These are phyloP conservation scores for Rhinogobius similis DNA, from an alignment of 2,113 vertebrate species.

Conservation along the genomic window DNA sequence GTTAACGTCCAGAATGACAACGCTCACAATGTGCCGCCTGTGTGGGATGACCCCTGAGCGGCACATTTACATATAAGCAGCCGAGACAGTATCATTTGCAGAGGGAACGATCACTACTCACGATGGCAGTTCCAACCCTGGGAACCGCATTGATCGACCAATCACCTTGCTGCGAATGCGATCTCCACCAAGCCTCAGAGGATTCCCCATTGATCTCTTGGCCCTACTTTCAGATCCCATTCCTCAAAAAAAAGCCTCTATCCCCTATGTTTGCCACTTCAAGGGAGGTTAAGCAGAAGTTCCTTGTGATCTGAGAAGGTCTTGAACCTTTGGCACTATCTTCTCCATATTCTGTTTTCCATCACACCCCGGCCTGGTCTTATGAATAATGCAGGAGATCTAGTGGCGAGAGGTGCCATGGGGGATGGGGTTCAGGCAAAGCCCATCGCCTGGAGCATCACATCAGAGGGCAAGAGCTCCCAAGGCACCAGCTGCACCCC, in stretches of 20 bases:
- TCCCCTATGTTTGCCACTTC: conserved; percentile 73
- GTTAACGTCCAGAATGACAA: background rate
- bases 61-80: conserved; percentile 12
- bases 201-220: conserved; percentile 75
- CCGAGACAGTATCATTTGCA: conserved; percentile 42
- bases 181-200: conserved; percentile 61
- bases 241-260: conserved; percentile 67
- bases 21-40: background rate
- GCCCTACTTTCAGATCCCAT: conserved; percentile 69
- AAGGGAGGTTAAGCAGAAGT: conserved; percentile 80
- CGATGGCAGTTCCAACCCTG: conserved; percentile 72
- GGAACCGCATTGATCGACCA: conserved; percentile 76
- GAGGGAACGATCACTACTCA: conserved; percentile 56
- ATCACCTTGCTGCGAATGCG: conserved; percentile 65
- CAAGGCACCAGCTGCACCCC: conserved; percentile 55
- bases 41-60: conserved; percentile 11
- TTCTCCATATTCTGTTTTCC: conserved; percentile 69
- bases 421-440: conserved; percentile 73
- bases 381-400: conserved; percentile 79
- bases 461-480: conserved; percentile 75
- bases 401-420: conserved; percentile 72
- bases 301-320: conserved; percentile 80
- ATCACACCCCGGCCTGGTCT: conserved; percentile 37
- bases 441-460: conserved; percentile 78
- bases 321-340: conserved; percentile 73